phyloP scores from a whole-genome alignment of 2,113 vertebrate species.

The Carassius carassius region DNA sequence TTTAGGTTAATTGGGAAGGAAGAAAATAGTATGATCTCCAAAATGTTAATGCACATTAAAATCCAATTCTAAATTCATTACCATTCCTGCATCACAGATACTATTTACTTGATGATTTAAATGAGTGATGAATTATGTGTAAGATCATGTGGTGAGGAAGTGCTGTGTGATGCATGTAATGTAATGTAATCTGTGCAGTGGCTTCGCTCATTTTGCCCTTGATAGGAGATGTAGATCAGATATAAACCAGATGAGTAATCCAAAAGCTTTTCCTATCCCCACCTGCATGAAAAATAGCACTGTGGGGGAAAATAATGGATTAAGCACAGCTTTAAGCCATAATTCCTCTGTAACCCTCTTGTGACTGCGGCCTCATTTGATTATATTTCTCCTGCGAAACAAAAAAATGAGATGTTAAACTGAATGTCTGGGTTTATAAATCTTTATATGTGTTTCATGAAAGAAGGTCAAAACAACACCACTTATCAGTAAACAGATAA shows the following conservation, averaged over 20 bases:
- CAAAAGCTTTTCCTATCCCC: slow-evolving; percentile 13
- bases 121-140: not conserved
- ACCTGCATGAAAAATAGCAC: not conserved
- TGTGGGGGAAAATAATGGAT: slow-evolving; percentile 13
- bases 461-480: not conserved
- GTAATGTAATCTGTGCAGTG: not conserved
- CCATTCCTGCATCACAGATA: not conserved
- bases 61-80: no score
- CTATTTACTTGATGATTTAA: not conserved
- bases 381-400: not conserved
- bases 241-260: slow-evolving; percentile 13
- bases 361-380: not conserved
- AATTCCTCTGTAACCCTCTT: not conserved
- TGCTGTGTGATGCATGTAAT: slow-evolving; percentile 7
- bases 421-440: not conserved
- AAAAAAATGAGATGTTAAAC: not conserved
- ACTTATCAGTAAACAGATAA: not conserved
- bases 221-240: slow-evolving; percentile 11
- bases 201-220: not conserved
- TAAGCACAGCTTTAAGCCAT: slow-evolving; percentile 6
- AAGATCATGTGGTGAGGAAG: not conserved
- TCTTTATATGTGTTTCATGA: not conserved
- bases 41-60: no score
- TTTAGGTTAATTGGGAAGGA: not conserved
- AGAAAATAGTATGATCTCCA: not conserved